phyloP scores from a whole-genome alignment of 2,888 invertebrate species.

The Gasteruption jaculator region DNA sequence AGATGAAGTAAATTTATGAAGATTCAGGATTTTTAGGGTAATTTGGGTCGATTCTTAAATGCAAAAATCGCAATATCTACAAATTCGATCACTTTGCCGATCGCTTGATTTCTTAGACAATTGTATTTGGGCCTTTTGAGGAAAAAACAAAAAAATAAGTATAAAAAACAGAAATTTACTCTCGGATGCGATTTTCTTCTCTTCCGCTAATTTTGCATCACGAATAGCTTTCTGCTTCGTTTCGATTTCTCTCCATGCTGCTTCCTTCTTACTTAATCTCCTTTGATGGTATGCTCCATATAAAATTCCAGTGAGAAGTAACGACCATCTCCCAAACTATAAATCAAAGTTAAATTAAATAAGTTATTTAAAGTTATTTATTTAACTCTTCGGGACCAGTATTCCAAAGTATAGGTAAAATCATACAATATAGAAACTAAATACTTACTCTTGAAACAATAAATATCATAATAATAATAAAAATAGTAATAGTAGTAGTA shows the following conservation, averaged over 20 bases:
- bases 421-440: not conserved
- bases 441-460: constrained; percentile 1
- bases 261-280: constrained; percentile 65
- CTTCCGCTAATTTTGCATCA: constrained; percentile 68
- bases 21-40: no score
- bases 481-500: no score
- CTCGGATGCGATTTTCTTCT: constrained; percentile 63
- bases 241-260: constrained; percentile 63
- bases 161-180: constrained; percentile 52
- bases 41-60: no score
- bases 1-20: no score
- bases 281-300: constrained; percentile 74
- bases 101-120: no score
- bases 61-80: no score
- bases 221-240: constrained; percentile 63
- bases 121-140: no score
- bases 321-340: constrained; percentile 78
- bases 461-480: constrained; percentile 16
- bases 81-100: no score
- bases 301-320: constrained; percentile 66
- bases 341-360: constrained; percentile 6
- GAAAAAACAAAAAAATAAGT: not conserved
- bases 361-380: not conserved
- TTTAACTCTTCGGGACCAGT: no score
- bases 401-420: no score